Base-by-base conservation (phyloP, 2,888 invertebrate species). In the Ichneumon xanthorius region DNA sequence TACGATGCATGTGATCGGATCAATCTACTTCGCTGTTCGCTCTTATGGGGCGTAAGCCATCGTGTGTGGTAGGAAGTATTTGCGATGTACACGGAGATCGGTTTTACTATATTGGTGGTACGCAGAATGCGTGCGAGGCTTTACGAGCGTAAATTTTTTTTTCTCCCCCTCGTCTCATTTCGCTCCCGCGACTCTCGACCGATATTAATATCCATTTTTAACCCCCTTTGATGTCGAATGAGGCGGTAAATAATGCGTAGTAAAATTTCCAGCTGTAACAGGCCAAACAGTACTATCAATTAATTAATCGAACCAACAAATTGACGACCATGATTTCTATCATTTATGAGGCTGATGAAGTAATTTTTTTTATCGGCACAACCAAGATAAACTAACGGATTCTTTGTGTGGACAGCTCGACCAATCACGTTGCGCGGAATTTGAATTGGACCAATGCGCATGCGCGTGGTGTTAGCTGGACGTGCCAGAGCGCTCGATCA, bases 181-280 rank as follows among this genome's bases (percentile, higher is more conserved):
- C 68, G 22, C 55, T 76, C 78, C 22, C 78, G 67, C 75, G 67
- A 65, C 76, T 65, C 19, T 76, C 61, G 33, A 65, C 83, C 68
- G 80, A 68, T 63, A 65, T 58, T 22, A 68, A 71, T 70, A 75
- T 84, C 87, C 85, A 87, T 85, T 85, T 87, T 85, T 87, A 87
- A 84, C 83, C 79, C 67, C 55, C 87, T 87, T 87, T 87, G 87
- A 87, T 85, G 87, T 85, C 77, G 82, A 85, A 85, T 85, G 80
- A 85, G 50, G 76, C 82, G 76, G 30, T 68, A 33, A 68, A 2
- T 80, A 73, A 85, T 77, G 72, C 77, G 77, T 77, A 76, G 4
- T 14, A 55, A 19, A 22, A 58, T 9, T 58, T 5, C 14, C 4
- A 11, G 26, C 14, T 45, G 14, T 14, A 14, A 11, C 14, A 4